Base-by-base conservation (phyloP, 2,113 vertebrate genomes). In the Calonectris borealis region DNA sequence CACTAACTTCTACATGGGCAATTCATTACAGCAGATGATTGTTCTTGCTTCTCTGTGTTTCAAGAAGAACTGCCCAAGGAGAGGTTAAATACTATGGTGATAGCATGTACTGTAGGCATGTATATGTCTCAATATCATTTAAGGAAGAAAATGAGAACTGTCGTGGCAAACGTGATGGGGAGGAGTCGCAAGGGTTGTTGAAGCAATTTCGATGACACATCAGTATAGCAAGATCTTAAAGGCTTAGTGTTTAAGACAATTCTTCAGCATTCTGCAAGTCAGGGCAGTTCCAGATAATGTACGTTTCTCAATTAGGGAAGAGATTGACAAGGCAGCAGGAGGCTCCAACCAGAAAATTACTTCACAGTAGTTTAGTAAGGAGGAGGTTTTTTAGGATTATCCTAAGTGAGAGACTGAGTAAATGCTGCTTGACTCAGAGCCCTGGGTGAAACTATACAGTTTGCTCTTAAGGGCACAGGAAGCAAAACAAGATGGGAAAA, bases 241-340 rank as follows among this genome's bases (percentile, higher is more conserved):
- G 87, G 90, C 89, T 96, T 95, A 94, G 78, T 46, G 62, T 88
- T 94, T 91, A 93, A 94, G 91, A 69, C 93, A 91, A 95, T 94
- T 96, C 92, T 85, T 88, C 21, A 90, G 84, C 90, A 65, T 89
- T 94, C 46, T 90, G 66, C 94, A 96, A 87, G 94, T 94, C 75
- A 48, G 84, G 92, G 49, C 96, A 94, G 71, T 94, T 91, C 84
- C 80, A 34, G 46, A 73, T 87, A 80, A 88, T 85, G 54, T 54
- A 38, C 0, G 7, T 94, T 97, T 96, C 96, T 94, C 87, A 97
- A 88, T 83, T 87, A 83, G 42, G 31, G 34, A 61, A 91, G 61
- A 95, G 96, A 96, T 57, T 96, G 94, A 93, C 93, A 94, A 79
- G 87, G 85, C 54, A 83, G 70, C 54, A 72, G 75, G 58, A 97